A percentile compares a stretch with the other conserved stretches of the same genome.
These are phyloP conservation scores for Tiaroga cobitis DNA, from an alignment of 2,797 vertebrate species.

Conservation along the genomic window DNA sequence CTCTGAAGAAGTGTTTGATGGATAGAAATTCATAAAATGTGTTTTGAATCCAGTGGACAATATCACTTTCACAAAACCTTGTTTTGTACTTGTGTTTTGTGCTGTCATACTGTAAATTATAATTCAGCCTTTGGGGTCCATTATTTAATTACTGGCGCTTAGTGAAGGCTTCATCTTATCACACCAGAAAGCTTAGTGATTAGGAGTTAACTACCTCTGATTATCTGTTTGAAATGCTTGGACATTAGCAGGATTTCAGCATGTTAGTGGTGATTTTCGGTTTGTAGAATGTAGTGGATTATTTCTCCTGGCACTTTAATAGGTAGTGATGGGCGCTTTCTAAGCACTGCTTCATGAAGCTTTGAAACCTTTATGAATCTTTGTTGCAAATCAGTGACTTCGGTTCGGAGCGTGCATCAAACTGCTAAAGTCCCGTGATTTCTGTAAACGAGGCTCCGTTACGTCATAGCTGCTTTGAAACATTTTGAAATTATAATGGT, in stretches of 20 bases:
- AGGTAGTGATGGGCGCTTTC: too few species aligned
- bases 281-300: slow-evolving; percentile 1
- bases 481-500: too few species aligned
- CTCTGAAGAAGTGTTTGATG: not conserved
- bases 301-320: not conserved
- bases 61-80: not conserved
- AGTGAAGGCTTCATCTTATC: slow-evolving; percentile 47
- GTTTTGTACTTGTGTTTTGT: not conserved
- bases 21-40: not conserved
- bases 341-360: too few species aligned
- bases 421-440: too few species aligned
- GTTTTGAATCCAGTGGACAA: not conserved
- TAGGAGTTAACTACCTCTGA: slow-evolving; percentile 38
- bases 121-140: slow-evolving; percentile 45
- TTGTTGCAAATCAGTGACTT: too few species aligned
- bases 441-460: too few species aligned
- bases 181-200: slow-evolving; percentile 39
- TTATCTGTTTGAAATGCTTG: slow-evolving; percentile 48
- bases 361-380: too few species aligned
- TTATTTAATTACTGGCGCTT: slow-evolving; percentile 44
- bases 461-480: too few species aligned
- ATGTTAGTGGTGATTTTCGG: not conserved
- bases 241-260: not conserved
- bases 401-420: too few species aligned
- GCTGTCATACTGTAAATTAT: slow-evolving; percentile 22